A percentile compares a stretch with the other conserved stretches of the same genome.
Conservation (phyloP, 2,888 invertebrate species). For the Dolichopus griseipennis region DNA sequence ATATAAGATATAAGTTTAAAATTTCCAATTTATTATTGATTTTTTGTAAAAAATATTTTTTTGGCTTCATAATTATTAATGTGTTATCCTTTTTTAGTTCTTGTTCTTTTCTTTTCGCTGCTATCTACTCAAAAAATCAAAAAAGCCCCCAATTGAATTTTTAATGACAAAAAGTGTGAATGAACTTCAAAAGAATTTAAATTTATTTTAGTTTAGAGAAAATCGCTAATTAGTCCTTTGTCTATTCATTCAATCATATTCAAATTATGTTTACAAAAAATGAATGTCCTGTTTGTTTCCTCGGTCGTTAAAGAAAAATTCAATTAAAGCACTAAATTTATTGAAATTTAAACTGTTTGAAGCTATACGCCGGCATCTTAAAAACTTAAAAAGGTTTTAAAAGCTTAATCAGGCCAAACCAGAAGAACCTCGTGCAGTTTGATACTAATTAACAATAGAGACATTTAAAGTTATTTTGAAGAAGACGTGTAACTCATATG, state of each 20-base stretch:
- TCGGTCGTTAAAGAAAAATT: background rate
- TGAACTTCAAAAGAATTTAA: background rate
- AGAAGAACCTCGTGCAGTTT: too few species aligned
- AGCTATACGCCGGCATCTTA: too few species aligned
- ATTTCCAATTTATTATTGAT: background rate
- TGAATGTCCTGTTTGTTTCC: background rate
- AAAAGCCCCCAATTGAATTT: too few species aligned
- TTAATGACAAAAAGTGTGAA: background rate
- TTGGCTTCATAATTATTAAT: background rate
- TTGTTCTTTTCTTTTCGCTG: background rate
- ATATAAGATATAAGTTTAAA: background rate
- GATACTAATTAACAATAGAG: too few species aligned
- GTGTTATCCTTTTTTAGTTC: background rate
- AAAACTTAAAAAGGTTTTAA: too few species aligned
- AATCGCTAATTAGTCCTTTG: too few species aligned
- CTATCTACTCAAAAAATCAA: background rate
- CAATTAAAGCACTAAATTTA: too few species aligned
- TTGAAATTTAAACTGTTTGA: too few species aligned
- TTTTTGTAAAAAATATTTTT: background rate
- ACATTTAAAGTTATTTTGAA: too few species aligned
- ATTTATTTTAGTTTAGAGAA: background rate
- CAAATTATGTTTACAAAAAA: background rate
- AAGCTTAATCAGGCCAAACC: too few species aligned
- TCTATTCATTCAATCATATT: too few species aligned
- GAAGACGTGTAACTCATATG: too few species aligned